These are phyloP conservation scores for Parauchenoglanis punctatus DNA, from an alignment of 2,797 vertebrate genomes.

Conservation along the genomic window DNA sequence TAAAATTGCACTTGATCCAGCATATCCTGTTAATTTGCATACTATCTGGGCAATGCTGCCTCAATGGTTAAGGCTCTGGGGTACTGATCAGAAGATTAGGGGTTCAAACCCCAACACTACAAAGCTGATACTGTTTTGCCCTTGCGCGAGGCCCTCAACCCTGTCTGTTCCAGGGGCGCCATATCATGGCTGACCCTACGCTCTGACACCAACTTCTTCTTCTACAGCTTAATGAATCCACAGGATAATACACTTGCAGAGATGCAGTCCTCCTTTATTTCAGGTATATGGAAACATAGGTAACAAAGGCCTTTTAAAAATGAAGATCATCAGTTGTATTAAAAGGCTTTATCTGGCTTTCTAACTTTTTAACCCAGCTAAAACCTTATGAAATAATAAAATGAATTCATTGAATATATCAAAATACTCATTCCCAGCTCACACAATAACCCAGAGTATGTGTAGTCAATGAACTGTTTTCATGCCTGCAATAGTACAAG, in stretches of 20 bases:
- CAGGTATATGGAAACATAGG: neutral
- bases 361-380: neutral
- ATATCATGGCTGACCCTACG: no score
- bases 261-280: neutral
- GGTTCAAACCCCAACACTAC: no score
- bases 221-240: neutral
- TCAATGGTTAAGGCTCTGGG: no score
- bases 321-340: neutral
- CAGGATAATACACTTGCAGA: neutral
- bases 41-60: no score
- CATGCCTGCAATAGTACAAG: slow-evolving; percentile 2
- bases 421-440: neutral
- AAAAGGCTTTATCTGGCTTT: neutral
- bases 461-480: neutral
- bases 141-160: no score
- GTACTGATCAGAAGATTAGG: no score
- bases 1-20: slow-evolving; percentile 1
- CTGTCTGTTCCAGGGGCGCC: no score
- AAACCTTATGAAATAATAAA: neutral
- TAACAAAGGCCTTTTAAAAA: neutral
- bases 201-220: no score
- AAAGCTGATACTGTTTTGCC: no score
- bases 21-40: neutral
- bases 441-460: neutral
- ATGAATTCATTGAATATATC: no score